phyloP scores from a whole-genome alignment of 2,888 invertebrate genomes.

The Drosophila gaucha region DNA sequence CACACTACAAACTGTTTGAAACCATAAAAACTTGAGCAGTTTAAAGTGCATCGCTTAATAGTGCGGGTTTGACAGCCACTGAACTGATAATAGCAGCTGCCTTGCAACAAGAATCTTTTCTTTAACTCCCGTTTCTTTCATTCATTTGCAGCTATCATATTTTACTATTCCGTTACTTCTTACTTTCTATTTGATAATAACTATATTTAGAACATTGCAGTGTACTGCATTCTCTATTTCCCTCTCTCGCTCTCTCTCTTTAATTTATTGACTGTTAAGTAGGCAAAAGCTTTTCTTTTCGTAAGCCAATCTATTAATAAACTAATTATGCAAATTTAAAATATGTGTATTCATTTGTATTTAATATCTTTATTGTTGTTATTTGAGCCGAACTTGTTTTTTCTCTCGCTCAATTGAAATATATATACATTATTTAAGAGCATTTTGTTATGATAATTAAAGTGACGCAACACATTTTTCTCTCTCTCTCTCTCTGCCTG shows the following conservation, averaged over 20 bases:
- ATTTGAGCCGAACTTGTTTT: conserved; percentile 49
- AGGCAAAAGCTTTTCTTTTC: conserved; percentile 43
- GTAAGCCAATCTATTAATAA: conserved; percentile 43
- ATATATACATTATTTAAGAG: conserved; percentile 16
- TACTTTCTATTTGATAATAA: conserved; percentile 62
- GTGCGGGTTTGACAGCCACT: conserved; percentile 6
- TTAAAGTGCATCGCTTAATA: background rate
- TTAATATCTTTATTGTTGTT: conserved; percentile 40
- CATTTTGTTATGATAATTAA: conserved; percentile 40
- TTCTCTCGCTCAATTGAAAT: conserved; percentile 17
- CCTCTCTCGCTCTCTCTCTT: background rate
- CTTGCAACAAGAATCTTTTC: background rate
- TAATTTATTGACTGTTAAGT: conserved; percentile 44
- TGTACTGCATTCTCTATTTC: conserved; percentile 21
- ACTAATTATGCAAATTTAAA: conserved; percentile 11
- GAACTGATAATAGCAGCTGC: conserved; percentile 22
- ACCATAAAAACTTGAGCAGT: background rate
- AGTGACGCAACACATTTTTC: conserved; percentile 12
- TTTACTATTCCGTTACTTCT: conserved; percentile 32
- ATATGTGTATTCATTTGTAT: conserved; percentile 42
- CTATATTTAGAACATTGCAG: conserved; percentile 60
- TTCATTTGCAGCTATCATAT: conserved; percentile 24
- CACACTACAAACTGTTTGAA: background rate
- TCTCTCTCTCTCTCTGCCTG: conserved; percentile 16
- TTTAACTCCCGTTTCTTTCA: conserved; percentile 28